These are phyloP conservation scores for Heliconius congener DNA, from an alignment of 1,140 invertebrate species.

Conservation along the genomic window DNA sequence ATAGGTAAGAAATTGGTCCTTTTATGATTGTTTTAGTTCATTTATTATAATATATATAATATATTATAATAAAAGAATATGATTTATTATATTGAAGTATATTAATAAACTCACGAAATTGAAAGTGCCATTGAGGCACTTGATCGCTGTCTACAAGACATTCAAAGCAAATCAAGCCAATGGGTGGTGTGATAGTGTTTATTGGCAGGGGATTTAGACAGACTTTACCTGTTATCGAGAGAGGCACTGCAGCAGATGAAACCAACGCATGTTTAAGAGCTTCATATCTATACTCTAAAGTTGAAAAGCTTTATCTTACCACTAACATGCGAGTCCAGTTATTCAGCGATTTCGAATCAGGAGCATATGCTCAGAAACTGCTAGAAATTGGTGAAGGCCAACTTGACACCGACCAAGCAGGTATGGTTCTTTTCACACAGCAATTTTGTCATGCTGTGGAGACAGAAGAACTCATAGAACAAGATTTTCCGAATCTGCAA, in stretches of 20 bases:
- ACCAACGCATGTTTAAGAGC: conserved; percentile 51
- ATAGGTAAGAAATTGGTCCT: no score
- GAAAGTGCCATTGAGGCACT: no score
- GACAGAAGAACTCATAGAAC: conserved; percentile 43
- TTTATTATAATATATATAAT: no score
- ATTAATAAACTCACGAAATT: no score
- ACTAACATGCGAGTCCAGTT: conserved; percentile 48
- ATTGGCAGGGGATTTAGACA: no score
- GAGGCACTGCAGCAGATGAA: conserved; percentile 55
- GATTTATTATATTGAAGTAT: no score
- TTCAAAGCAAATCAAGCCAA: no score
- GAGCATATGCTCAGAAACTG: conserved; percentile 43
- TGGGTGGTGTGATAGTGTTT: no score
- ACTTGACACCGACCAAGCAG: conserved; percentile 41
- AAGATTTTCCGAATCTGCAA: conserved; percentile 46
- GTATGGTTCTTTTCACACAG: conserved; percentile 45
- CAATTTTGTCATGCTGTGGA: conserved; percentile 48
- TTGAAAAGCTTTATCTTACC: conserved; percentile 45
- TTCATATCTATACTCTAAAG: conserved; percentile 46
- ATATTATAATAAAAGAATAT: no score
- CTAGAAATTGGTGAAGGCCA: conserved; percentile 47
- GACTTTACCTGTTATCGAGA: neutral
- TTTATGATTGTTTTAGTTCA: no score
- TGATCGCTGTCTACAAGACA: no score
- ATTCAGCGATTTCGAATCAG: conserved; percentile 43